Base-by-base conservation (phyloP, 2,888 invertebrate genomes). In the Euplagia quadripunctaria region DNA sequence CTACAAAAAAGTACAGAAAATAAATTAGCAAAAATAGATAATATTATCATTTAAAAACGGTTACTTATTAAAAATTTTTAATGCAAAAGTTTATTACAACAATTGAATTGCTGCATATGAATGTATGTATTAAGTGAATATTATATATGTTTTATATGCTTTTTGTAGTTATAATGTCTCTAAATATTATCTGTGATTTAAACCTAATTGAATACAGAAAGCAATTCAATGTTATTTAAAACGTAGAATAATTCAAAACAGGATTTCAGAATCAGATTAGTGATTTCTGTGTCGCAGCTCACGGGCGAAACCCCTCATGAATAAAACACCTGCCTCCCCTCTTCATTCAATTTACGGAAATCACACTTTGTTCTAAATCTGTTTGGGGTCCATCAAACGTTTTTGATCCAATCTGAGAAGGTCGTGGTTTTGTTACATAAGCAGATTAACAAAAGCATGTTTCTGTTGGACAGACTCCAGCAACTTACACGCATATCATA, bases 371-470 rank as follows among this genome's bases (percentile, higher is more conserved):
- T 75, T 74, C 83, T 74, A 84, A 89, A 89, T 87, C 86, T 86
- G 85, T 85, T 88, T 85, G 77, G 78, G 80, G 80, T 83, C 75
- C 80, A 85, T 83, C 81, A 84, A 87, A 81, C 78, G 83, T 79
- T 87, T 61, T 81, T 84, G 84, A 87, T 84, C 76, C 80, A 80
- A 76, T 80, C 75, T 80, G 78, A 81, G 81, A 77, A 77, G 79
- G 78, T 75, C 82, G 81, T 73, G 81, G 83, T 83, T 81, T 77
- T 81, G 82, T 79, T 77, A 79, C 80, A 82, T 89, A 90, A 89
- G 85, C 81, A 88, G 87, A 90, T 90, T 90, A 90, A 85, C 84
- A 83, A 76, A 81, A 85, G 81, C 81, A 84, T 87, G 84, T 86
- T 87, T 85, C 83, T 79, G 82, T 82, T 86, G 85, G 84, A 85